Evolutionary conservation across 2,113 vertebrate species (phyloP), one percentile per base, ranked within the genome.

Genomic region (Pedionomus torquatus): DNA sequence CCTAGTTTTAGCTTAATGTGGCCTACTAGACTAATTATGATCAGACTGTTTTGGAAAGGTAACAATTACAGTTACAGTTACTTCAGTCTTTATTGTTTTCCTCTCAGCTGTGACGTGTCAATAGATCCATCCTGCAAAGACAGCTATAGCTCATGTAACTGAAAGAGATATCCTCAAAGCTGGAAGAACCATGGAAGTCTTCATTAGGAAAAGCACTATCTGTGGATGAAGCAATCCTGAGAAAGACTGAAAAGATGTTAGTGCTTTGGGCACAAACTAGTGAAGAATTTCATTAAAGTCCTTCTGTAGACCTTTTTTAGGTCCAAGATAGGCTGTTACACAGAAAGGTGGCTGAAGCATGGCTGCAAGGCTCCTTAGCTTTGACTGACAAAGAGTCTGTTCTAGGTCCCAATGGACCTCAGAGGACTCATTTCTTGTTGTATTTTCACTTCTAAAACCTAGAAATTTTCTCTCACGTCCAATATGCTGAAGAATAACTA

Each of bases 21-120:
- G 51, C 23, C 33, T 39, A 2, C 76, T 28, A 65, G 21, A 20
- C 35, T 61, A 61, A 48, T 5, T 86, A 13, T 35, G 63, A n/a
- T 58, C 9, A 44, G 28, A 19, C 39, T 33, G 23, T 19, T 82
- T 75, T 90, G 44, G 41, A 75, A 82, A 82, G 30, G 33, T 43
- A 65, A 48, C 3, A 2, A 3, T 11, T 26, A 23, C 11, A 54
- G 25, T 23, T 92, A 54, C 33, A 77, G 41, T 31, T 48, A 23
- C 33, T 92, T 85, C 10, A 44, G 7, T 17, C 35, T 72, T 31
- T 66, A 2, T 16, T 35, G 35, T 20, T 70, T 94, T 13, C 24
- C 15, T 35, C 54, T 70, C 37, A 35, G 35, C n/a, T 83, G 5
- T 48, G 44, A 15, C 0, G 0, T 37, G 10, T 46, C 31, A 20